Base-by-base conservation (phyloP, 2,888 invertebrate species). In the Clivina fossor region DNA sequence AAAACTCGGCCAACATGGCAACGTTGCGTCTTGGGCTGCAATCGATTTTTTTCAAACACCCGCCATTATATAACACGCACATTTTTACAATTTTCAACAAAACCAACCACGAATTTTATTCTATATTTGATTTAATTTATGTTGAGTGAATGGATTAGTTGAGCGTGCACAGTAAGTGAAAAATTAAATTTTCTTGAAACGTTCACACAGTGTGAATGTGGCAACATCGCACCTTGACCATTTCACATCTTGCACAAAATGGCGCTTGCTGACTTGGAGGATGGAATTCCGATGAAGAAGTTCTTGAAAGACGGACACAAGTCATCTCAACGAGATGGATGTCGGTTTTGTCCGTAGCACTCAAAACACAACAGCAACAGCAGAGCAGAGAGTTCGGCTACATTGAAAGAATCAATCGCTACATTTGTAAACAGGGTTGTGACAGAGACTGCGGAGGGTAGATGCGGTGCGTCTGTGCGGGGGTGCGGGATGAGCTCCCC, bases 361-460 rank as follows among this genome's bases (percentile, higher is more conserved):
- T 24, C 41, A 41, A 16, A 22, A 54, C 41, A 13, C 53, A 41
- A 18, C 11, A n/a, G 72, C 73, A 73, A 72, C 73, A 73, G 71
- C 71, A 71, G 64, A 43, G 35, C 44, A 53, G n/a, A n/a, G n/a
- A n/a, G n/a, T n/a, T n/a, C n/a, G n/a, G n/a, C 58, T 61, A 53
- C 53, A 53, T 61, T 61, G 61, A 60, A 74, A 73, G 73, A 74
- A 74, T 74, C 74, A 74, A 74, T 74, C 74, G 74, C 72, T 70
- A 74, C 74, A 74, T 74, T 74, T 74, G 74, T 74, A 74, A 74
- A 74, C 74, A 74, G 74, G 73, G 71, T 73, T 74, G 74, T 74
- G 73, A 74, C 73, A 72, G 71, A 70, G n/a, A n/a, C n/a, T n/a
- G n/a, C n/a, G n/a, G n/a, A n/a, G n/a, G n/a, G n/a, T n/a, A n/a